Evolutionary conservation across 1,140 invertebrate genomes (phyloP), one percentile per base, ranked within the genome.

Genomic region (Holotrichia oblita): DNA sequence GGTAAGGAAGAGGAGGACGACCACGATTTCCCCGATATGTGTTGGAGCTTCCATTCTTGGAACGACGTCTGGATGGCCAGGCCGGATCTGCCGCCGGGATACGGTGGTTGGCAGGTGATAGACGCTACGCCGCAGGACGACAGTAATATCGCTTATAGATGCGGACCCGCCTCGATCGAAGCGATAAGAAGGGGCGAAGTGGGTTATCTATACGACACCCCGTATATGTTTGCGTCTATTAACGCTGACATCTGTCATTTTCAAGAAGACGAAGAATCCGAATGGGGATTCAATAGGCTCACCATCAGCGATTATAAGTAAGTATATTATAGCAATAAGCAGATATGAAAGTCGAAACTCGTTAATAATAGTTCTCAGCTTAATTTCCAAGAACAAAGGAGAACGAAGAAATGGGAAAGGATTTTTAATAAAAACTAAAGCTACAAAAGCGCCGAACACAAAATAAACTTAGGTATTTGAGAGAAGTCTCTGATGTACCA

Each of bases 21-120:
- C 82, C 89, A 90, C 79, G 89, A 90, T 80, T 91, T 89, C 77
- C 89, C 87, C 78, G 90, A 92, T 83, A 90, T 89, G 7, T 91
- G 90, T 81, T 92, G 93, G 94, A 95, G 95, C 87, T 96, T 94
- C 88, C 94, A 96, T 85, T 93, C 94, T 0, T 96, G 94, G 94
- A 95, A 94, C 83, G 94, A 96, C 79, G 93, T 93, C 72, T 95
- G 94, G 94, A 94, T 95, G 91, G 88, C 90, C 41, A 85, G 94
- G 77, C 92, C 93, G 8, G 94, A 95, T 85, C 87, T 95, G 24
- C 93, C 93, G 10, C 87, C 81, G 83, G 93, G 92, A 20, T 93
- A 93, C 84, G 93, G 93, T 42, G 94, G 94, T 6, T 95, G 94
- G 94, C 94, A 95, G 85, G 92, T 92, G 7, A 92, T 94, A 81